Evolutionary conservation across 2,113 vertebrate species (phyloP).

Genomic region (Eublepharis macularius): DNA sequence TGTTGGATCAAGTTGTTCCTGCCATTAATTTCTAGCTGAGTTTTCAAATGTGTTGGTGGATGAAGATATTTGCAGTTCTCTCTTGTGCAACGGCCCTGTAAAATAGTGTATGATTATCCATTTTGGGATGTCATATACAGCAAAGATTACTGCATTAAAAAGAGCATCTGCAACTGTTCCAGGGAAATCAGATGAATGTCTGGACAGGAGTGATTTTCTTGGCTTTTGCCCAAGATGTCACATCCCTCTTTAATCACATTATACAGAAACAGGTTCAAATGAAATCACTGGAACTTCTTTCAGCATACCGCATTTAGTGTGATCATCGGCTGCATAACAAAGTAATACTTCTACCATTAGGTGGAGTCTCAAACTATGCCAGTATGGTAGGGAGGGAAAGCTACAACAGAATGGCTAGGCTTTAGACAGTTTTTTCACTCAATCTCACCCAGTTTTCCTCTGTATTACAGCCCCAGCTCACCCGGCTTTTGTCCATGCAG

Average conservation of each 20-base stretch:
- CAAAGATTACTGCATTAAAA: slow-evolving; percentile 34
- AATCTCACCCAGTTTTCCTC: no score
- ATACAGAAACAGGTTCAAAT: neutral
- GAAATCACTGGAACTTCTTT: neutral
- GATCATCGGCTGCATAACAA: neutral
- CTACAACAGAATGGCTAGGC: neutral
- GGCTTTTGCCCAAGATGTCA: neutral
- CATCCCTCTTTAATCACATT: neutral
- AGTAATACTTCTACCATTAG: neutral
- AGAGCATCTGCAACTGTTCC: slow-evolving; percentile 37
- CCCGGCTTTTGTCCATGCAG: no score
- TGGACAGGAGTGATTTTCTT: slow-evolving; percentile 20
- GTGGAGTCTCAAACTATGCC: neutral
- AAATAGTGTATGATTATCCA: slow-evolving; percentile 42
- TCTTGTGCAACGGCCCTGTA: slow-evolving; percentile 94
- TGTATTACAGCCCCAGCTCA: no score
- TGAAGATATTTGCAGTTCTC: slow-evolving; percentile 99
- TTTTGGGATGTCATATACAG: neutral
- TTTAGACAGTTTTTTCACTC: no score
- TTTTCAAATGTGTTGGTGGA: slow-evolving; percentile 98
- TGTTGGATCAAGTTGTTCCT: slow-evolving; percentile 99
- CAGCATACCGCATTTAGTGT: neutral
- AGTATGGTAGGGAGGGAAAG: neutral
- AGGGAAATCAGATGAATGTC: slow-evolving; percentile 15
- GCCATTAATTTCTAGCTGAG: slow-evolving; percentile 96